Conservation (phyloP, 23 tunicate species). For the Ascidia mentula region DNA sequence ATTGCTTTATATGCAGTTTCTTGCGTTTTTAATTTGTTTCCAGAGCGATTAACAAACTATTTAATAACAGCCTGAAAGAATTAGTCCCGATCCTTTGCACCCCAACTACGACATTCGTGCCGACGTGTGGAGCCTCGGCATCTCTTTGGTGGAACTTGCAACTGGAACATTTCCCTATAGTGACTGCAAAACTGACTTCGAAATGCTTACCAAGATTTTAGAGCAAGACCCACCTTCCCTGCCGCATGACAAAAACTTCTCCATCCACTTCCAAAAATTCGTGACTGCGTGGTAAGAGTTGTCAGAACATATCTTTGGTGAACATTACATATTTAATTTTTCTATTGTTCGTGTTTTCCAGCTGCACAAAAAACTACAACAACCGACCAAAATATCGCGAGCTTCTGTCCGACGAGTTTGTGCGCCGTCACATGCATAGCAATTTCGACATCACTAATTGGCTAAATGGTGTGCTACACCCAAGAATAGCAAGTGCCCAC, state of each 20-base stretch:
- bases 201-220: conserved; percentile 85
- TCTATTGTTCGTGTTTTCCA: too few relatives aligned
- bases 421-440: conserved; percentile 32
- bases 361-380: conserved; percentile 75
- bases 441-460: conserved; percentile 60
- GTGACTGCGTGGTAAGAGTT: conserved; percentile 80
- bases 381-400: conserved; percentile 92
- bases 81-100: conserved; percentile 78
- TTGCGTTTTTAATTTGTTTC: too few relatives aligned
- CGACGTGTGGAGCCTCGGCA: conserved; percentile 96
- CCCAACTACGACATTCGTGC: conserved; percentile 94
- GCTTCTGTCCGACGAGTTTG: conserved; percentile 74
- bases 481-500: background rate
- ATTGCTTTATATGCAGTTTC: too few relatives aligned
- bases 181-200: conserved; percentile 90
- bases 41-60: too few relatives aligned
- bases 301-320: background rate
- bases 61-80: conserved; percentile 92
- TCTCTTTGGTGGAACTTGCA: conserved; percentile 88
- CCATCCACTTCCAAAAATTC: conserved; percentile 66
- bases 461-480: conserved; percentile 27
- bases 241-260: conserved; percentile 47
- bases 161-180: conserved; percentile 85
- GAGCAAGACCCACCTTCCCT: conserved; percentile 84
- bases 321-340: too few relatives aligned